Conservation (phyloP, 2,113 vertebrate species). For the Anguilla rostrata region DNA sequence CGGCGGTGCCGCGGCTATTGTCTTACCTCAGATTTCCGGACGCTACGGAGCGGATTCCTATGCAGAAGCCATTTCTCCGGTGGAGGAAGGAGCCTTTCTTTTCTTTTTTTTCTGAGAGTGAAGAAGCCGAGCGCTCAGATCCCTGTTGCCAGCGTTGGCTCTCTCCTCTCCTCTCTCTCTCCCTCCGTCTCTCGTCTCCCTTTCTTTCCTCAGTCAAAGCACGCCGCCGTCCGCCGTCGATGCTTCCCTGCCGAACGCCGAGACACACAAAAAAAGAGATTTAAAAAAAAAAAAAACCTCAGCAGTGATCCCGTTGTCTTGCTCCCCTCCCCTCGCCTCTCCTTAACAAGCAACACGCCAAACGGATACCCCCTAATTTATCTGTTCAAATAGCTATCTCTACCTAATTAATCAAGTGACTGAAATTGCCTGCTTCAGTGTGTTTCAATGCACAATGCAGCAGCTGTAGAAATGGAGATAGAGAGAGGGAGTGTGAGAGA, state of each 20-base stretch:
- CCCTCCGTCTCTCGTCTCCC: too few relatives aligned
- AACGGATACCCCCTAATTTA: slow-evolving; percentile 47
- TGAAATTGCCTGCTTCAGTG: slow-evolving; percentile 48
- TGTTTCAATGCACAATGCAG: slow-evolving; percentile 43
- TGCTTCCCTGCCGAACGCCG: slow-evolving; percentile 20
- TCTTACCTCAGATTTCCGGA: slow-evolving; percentile 45
- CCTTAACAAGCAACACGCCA: slow-evolving; percentile 6
- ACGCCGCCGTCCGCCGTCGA: background rate
- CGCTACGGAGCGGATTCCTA: slow-evolving; percentile 62
- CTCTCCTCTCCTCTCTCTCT: background rate
- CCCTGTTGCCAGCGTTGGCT: background rate
- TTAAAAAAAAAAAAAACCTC: slow-evolving; percentile 2
- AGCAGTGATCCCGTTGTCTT: slow-evolving; percentile 27
- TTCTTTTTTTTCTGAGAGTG: background rate
- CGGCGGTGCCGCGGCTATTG: background rate
- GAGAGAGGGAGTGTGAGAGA: slow-evolving; percentile 47
- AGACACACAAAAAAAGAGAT: background rate
- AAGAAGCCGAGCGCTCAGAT: background rate
- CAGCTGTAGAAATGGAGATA: slow-evolving; percentile 43
- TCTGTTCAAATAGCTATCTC: slow-evolving; percentile 48
- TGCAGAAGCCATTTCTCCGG: slow-evolving; percentile 54
- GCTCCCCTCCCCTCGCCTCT: slow-evolving; percentile 20
- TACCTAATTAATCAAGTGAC: slow-evolving; percentile 55
- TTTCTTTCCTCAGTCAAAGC: background rate
- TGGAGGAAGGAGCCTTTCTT: background rate